These are phyloP conservation scores for Alaudala cheleensis DNA, from an alignment of 2,113 vertebrate species.

Conservation along the genomic window DNA sequence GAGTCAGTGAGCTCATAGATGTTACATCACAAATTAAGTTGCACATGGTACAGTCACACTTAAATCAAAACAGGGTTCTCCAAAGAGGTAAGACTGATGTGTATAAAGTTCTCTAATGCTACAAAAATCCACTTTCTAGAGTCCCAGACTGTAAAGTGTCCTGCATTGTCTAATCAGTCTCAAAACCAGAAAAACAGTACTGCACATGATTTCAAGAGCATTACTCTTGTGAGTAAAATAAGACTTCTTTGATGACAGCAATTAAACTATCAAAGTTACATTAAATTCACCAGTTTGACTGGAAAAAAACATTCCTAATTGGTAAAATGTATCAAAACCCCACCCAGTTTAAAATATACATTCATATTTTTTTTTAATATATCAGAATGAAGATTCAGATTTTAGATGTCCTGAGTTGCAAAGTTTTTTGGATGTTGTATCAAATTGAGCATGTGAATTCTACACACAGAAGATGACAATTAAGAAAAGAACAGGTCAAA, in stretches of 20 bases:
- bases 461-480: background rate
- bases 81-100: background rate
- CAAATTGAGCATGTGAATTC: background rate
- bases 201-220: background rate
- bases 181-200: background rate
- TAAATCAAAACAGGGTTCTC: background rate
- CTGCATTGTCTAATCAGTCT: background rate
- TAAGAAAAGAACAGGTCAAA: background rate
- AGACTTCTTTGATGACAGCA: background rate
- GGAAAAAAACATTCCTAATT: background rate
- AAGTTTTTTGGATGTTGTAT: background rate
- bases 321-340: background rate
- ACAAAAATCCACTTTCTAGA: background rate
- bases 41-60: background rate
- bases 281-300: background rate
- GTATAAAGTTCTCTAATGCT: background rate
- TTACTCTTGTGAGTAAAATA: background rate
- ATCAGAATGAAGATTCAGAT: background rate
- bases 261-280: background rate
- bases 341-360: background rate
- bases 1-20: background rate
- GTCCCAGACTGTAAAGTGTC: background rate
- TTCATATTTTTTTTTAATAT: background rate
- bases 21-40: background rate
- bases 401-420: background rate